These are phyloP conservation scores for Psococerastis gibbosa DNA, from an alignment of 2,888 invertebrate species.

Conservation along the genomic window DNA sequence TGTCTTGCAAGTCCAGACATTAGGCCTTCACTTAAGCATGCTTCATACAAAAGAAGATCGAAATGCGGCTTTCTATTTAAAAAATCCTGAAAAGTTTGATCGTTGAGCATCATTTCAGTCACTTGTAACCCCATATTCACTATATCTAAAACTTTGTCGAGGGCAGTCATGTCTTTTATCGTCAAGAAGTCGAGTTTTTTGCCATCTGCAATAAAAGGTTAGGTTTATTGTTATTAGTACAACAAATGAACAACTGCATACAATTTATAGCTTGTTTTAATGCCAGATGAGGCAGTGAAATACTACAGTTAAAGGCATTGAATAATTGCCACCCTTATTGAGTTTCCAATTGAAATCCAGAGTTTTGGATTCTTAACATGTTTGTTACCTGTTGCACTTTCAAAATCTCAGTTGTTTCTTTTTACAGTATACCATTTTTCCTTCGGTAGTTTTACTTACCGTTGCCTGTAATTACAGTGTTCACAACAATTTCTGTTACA, in stretches of 20 bases:
- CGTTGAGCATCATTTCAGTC: not conserved
- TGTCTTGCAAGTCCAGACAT: not conserved
- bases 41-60: constrained; percentile 1
- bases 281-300: too few relatives aligned
- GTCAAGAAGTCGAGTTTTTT: not conserved
- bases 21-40: not conserved
- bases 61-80: not conserved
- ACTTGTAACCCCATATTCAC: not conserved
- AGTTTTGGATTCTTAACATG: too few relatives aligned
- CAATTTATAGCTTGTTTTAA: too few relatives aligned
- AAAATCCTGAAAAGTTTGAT: not conserved
- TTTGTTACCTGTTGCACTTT: too few relatives aligned
- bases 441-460: too few relatives aligned
- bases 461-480: constrained; percentile 23
- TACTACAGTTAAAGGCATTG: too few relatives aligned
- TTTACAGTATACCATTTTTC: too few relatives aligned
- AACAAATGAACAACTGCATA: too few relatives aligned
- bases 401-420: too few relatives aligned
- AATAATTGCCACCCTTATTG: too few relatives aligned
- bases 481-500: not conserved
- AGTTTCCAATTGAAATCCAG: too few relatives aligned
- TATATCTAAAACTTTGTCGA: not conserved
- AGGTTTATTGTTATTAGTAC: too few relatives aligned
- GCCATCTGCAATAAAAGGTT: not conserved
- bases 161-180: not conserved